Conservation (phyloP, 1,140 invertebrate species). For the Drosophila nasuta region DNA sequence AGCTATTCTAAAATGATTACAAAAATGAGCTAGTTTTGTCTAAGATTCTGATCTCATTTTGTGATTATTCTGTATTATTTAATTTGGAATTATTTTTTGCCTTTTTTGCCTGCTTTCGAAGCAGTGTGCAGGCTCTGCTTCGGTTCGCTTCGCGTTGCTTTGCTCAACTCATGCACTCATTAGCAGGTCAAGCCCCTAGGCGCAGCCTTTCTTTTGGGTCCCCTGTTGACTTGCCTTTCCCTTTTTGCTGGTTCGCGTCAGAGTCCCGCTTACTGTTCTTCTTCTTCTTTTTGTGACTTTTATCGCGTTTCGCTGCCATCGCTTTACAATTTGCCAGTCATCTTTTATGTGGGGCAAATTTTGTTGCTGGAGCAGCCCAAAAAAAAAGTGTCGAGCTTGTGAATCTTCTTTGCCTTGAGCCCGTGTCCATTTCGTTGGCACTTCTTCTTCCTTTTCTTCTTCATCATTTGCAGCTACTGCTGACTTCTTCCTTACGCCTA, state of each 20-base stretch:
- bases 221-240: neutral
- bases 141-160: slow-evolving; percentile 2
- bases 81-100: neutral
- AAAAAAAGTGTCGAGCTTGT: slow-evolving; percentile 43
- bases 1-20: too few relatives aligned
- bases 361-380: neutral
- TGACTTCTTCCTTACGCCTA: neutral
- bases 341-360: slow-evolving; percentile 14
- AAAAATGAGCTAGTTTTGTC: too few relatives aligned
- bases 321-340: slow-evolving; percentile 47
- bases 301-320: slow-evolving; percentile 9
- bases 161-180: slow-evolving; percentile 29
- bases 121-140: slow-evolving; percentile 2
- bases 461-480: neutral
- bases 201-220: slow-evolving; percentile 1
- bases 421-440: slow-evolving; percentile 7
- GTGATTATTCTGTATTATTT: too few relatives aligned
- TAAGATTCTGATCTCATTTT: too few relatives aligned
- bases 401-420: slow-evolving; percentile 5
- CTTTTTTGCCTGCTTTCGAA: neutral
- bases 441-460: neutral
- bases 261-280: neutral
- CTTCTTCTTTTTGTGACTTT: neutral
- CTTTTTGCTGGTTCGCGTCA: neutral
- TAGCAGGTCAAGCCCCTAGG: slow-evolving; percentile 42